Percentiles rank a stretch among this genome's conserved stretches.
Evolutionary conservation across 1,140 invertebrate species (phyloP).

Genomic region (Scaptomyza pallida): DNA sequence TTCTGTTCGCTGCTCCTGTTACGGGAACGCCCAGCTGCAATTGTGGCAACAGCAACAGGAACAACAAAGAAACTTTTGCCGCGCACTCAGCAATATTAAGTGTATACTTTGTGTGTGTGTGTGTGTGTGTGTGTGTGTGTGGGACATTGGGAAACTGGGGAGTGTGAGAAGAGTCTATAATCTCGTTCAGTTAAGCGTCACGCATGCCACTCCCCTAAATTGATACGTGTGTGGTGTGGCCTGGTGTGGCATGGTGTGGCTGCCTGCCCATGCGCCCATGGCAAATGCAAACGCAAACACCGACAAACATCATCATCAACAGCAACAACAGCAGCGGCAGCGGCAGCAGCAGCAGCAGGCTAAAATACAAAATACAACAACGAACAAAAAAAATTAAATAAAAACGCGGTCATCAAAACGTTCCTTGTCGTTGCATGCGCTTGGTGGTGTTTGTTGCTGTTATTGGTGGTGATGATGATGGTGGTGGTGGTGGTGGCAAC

Average conservation of each 20-base stretch:
- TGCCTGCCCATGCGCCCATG: conserved; percentile 46
- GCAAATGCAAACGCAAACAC: conserved; percentile 62
- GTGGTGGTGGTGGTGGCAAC: conserved; percentile 39
- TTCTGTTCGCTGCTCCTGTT: conserved; percentile 30
- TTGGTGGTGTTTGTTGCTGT: conserved; percentile 15
- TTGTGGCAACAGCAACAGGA: conserved; percentile 45
- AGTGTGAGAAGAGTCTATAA: conserved; percentile 66
- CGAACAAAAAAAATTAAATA: neutral
- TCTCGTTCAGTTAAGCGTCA: conserved; percentile 77
- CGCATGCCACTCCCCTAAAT: conserved; percentile 81
- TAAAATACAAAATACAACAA: neutral
- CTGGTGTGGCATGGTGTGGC: too few relatives aligned
- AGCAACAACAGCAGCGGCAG: conserved; percentile 69
- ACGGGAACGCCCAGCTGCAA: conserved; percentile 64
- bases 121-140: neutral
- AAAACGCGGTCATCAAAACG: conserved; percentile 61
- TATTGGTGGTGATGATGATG: conserved; percentile 35
- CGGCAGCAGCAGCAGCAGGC: conserved; percentile 62
- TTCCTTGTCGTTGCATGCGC: conserved; percentile 48
- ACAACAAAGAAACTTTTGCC: conserved; percentile 58
- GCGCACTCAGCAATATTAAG: conserved; percentile 28
- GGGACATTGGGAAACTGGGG: conserved; percentile 1
- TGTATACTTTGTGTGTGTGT: too few relatives aligned
- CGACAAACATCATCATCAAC: conserved; percentile 73
- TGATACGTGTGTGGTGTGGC: too few relatives aligned